These are phyloP conservation scores for Drosophila teissieri DNA, from an alignment of 1,140 invertebrate species.

Conservation along the genomic window DNA sequence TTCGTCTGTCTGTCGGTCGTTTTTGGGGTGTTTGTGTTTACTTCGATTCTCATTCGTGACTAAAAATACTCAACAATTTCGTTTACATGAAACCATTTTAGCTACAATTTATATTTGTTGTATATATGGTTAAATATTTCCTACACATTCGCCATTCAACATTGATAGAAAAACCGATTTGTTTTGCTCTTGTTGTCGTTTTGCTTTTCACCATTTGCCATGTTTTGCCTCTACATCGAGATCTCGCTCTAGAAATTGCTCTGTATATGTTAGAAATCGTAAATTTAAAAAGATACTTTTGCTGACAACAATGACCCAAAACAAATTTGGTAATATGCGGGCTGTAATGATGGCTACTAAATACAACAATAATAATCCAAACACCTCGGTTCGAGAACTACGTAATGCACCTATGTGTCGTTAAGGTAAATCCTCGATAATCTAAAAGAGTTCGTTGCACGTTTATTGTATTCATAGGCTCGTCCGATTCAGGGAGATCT, in stretches of 20 bases:
- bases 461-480: conserved; percentile 73
- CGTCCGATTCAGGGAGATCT: conserved; percentile 5
- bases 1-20: conserved; percentile 19
- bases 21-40: conserved; percentile 17
- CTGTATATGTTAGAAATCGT: conserved; percentile 31
- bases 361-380: conserved; percentile 24
- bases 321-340: conserved; percentile 35
- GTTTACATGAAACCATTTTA: conserved; percentile 81
- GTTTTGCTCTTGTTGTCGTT: conserved; percentile 45
- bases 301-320: conserved; percentile 74
- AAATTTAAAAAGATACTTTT: conserved; percentile 51
- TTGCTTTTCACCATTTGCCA: conserved; percentile 77
- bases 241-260: conserved; percentile 56
- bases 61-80: conserved; percentile 82
- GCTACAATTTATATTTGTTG: conserved; percentile 77
- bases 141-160: conserved; percentile 59
- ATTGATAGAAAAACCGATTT: conserved; percentile 47
- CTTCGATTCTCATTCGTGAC: conserved; percentile 44
- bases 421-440: conserved; percentile 35
- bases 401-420: conserved; percentile 66
- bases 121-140: conserved; percentile 64
- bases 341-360: conserved; percentile 3
- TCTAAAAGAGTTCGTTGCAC: conserved; percentile 77
- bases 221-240: conserved; percentile 49
- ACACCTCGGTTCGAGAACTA: conserved; percentile 18